These are phyloP conservation scores for Epinotia brunnichana DNA, from an alignment of 2,888 invertebrate species.

Conservation along the genomic window DNA sequence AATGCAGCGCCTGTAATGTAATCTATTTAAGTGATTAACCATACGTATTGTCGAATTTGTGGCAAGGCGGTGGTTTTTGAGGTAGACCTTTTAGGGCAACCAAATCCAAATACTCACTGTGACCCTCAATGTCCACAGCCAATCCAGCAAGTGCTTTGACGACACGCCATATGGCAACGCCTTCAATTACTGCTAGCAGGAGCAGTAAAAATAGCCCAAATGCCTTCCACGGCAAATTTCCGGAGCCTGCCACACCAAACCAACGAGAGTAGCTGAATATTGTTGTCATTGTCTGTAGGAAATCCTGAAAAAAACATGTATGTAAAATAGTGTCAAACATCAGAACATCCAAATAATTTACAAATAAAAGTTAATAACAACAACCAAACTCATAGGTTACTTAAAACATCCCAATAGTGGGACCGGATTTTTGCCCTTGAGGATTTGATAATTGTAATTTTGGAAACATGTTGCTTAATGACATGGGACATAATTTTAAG, in stretches of 20 bases:
- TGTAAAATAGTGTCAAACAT: not conserved
- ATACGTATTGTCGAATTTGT: too few relatives aligned
- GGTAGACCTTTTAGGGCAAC: not conserved
- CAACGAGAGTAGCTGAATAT: slow-evolving; percentile 58
- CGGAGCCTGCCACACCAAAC: slow-evolving; percentile 61
- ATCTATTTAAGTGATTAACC: too few relatives aligned
- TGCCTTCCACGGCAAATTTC: slow-evolving; percentile 52
- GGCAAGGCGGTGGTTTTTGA: too few relatives aligned
- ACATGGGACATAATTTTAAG: too few relatives aligned
- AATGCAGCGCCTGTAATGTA: too few relatives aligned
- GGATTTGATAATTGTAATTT: too few relatives aligned
- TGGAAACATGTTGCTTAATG: too few relatives aligned
- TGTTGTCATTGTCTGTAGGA: slow-evolving; percentile 57
- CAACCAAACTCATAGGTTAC: too few relatives aligned
- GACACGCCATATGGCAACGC: slow-evolving; percentile 63
- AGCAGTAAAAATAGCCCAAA: slow-evolving; percentile 58
- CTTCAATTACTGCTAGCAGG: slow-evolving; percentile 54
- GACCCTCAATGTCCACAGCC: slow-evolving; percentile 59
- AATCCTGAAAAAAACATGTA: slow-evolving; percentile 60
- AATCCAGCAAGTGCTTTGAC: slow-evolving; percentile 64
- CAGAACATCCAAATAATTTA: too few relatives aligned
- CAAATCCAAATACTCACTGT: slow-evolving; percentile 56
- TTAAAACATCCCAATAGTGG: too few relatives aligned
- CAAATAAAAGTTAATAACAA: too few relatives aligned
- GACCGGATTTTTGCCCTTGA: too few relatives aligned